Base-by-base conservation (phyloP, 2,113 vertebrate genomes). In the Phalacrocorax pelagicus region DNA sequence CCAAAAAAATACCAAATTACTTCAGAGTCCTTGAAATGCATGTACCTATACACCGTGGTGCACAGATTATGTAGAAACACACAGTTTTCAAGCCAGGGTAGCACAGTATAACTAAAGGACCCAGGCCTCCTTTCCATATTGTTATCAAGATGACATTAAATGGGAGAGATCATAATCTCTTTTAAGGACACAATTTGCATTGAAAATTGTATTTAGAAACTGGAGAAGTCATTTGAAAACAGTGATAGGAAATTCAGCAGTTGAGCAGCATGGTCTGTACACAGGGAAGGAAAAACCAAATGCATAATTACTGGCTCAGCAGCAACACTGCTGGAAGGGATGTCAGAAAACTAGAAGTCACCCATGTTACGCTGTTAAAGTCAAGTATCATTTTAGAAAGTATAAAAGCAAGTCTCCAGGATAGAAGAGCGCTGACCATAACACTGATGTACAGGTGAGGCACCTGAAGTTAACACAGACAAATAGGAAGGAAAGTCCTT, bases 281-380 rank as follows among this genome's bases (percentile, higher is more conserved):
- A 12, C 0, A 0, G 54, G 63, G 83, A 80, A 80, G 54, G 62
- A 23, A 86, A 96, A 96, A 34, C 10, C 86, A 77, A 83, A 66
- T 54, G 55, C 11, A 4, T 66, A 93, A 92, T 88, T 95, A 94
- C 75, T 81, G 83, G 47, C 75, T 83, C 86, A 94, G 82, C 91
- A 92, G 93, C 59, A 62, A 21, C 42, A 17, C 72, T 86, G 73
- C 81, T 86, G 69, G 80, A 81, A 59, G 72, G 90, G 80, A 71
- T 1, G 2, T n/a, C 63, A 81, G 54, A 88, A 82, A 80, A 77
- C 13, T 82, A 86, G 36, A 79, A 93, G 88, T 47, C 93, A 96
- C 59, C 63, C 47, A 3, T 36, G 26, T 81, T 70, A 71, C 18
- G 29, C 65, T 94, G 83, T 52, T 88, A 8, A 86, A 91, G 71